phyloP scores from a whole-genome alignment of 2,888 invertebrate species.

The Bruchidius siliquastri region DNA sequence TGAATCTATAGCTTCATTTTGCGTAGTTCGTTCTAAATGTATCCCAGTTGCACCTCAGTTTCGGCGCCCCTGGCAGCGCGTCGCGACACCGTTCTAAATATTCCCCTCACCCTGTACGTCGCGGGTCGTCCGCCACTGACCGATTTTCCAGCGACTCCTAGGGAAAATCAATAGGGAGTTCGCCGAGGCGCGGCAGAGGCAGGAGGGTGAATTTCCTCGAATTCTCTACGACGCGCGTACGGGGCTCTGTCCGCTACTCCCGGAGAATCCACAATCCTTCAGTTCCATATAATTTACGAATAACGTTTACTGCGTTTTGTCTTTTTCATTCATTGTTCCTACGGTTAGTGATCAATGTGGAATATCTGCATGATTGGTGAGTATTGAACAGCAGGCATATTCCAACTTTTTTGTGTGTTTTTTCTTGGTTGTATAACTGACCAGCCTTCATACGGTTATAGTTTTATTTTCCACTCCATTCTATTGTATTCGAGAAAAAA shows the following conservation, averaged over 20 bases:
- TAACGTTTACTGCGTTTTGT: slow-evolving; percentile 2
- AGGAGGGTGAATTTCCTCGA: slow-evolving; percentile 20
- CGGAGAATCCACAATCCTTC: slow-evolving; percentile 11
- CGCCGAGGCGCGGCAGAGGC: slow-evolving; percentile 27
- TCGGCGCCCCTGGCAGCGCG: neutral
- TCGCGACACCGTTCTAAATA: neutral
- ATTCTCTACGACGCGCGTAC: slow-evolving; percentile 19
- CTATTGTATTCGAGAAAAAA: slow-evolving; percentile 12
- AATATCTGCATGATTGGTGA: slow-evolving; percentile 20
- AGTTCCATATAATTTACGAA: slow-evolving; percentile 5
- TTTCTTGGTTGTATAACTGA: slow-evolving; percentile 6
- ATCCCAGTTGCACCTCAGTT: neutral
- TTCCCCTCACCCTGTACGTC: neutral
- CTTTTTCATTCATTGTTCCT: neutral
- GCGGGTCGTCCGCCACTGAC: neutral
- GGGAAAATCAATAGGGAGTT: slow-evolving; percentile 38
- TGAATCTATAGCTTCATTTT: too few relatives aligned
- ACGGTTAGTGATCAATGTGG: slow-evolving; percentile 15
- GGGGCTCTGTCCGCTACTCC: slow-evolving; percentile 20
- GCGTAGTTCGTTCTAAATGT: too few relatives aligned
- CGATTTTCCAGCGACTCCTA: slow-evolving; percentile 23
- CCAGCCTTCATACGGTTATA: slow-evolving; percentile 7
- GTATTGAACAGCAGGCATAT: slow-evolving; percentile 12
- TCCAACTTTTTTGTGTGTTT: neutral
- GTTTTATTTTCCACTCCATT: slow-evolving; percentile 5